These are phyloP conservation scores for Globodera ellingtonae DNA, from an alignment of 1,140 invertebrate genomes.

Conservation along the genomic window DNA sequence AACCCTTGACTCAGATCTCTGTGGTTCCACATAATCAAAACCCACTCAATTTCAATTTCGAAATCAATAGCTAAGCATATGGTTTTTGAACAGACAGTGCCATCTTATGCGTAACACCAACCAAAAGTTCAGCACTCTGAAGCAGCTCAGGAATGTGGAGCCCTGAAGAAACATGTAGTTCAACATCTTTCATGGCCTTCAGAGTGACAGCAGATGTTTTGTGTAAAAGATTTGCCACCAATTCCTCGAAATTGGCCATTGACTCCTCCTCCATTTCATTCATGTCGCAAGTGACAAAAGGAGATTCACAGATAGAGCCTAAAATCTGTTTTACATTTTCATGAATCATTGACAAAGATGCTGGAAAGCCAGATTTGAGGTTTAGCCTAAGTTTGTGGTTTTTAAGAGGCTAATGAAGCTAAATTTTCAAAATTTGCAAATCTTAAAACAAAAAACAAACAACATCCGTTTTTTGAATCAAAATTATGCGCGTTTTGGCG, in stretches of 20 bases:
- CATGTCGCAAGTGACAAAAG: not conserved
- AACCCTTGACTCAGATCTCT: no score
- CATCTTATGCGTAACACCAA: not conserved
- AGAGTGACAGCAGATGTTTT: conserved; percentile 4
- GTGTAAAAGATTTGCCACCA: conserved; percentile 22
- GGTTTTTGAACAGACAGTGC: no score
- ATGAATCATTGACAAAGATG: no score
- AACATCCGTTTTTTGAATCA: no score
- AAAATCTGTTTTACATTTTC: no score
- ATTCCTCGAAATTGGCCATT: not conserved
- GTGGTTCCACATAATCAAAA: not conserved
- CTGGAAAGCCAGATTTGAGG: no score
- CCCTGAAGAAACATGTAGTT: not conserved
- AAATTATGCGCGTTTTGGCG: no score
- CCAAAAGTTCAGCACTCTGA: conserved; percentile 18
- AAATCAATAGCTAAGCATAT: not conserved
- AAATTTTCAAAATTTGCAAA: no score
- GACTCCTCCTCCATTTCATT: not conserved
- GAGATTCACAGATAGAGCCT: no score
- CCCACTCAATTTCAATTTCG: not conserved
- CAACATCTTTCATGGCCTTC: conserved; percentile 17
- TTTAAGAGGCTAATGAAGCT: no score
- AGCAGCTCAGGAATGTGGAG: conserved; percentile 12
- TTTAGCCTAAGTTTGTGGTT: no score
- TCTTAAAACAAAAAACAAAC: no score